Evolutionary conservation across 2,797 vertebrate species (phyloP).

Genomic region (Cyclura pinguis): DNA sequence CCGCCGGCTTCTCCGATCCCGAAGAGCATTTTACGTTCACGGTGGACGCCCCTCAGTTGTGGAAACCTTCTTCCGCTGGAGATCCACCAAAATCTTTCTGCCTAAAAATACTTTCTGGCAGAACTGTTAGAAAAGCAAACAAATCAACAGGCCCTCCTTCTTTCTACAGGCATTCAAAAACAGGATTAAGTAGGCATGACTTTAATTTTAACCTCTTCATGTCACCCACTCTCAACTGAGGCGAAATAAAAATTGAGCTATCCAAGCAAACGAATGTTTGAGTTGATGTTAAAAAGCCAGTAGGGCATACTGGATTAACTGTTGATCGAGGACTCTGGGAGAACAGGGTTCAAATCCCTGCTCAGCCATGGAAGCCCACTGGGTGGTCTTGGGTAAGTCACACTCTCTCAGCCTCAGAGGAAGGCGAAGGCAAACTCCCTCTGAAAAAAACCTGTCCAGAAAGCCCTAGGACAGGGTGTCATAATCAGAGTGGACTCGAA

Average conservation of each 20-base stretch:
- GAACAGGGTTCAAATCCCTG: no score
- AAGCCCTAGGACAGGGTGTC: no score
- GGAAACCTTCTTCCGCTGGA: not conserved
- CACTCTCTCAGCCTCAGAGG: no score
- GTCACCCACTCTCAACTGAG: not conserved
- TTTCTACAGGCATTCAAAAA: not conserved
- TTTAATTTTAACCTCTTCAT: constrained; percentile 2
- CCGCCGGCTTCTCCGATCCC: not conserved
- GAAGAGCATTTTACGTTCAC: not conserved
- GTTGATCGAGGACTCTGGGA: no score
- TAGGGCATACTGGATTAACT: no score
- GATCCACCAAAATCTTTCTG: not conserved
- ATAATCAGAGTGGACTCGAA: no score
- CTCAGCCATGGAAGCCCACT: no score
- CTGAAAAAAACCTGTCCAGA: no score
- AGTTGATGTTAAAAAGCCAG: no score
- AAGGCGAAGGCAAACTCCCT: no score
- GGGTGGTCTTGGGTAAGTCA: no score
- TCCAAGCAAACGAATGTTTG: not conserved
- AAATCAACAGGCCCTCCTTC: not conserved
- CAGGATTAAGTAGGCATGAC: not conserved
- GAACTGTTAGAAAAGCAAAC: not conserved
- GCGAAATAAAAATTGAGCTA: no score
- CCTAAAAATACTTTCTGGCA: not conserved
- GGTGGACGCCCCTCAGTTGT: not conserved